These are phyloP conservation scores for Synanthedon andrenaeformis DNA, from an alignment of 2,888 invertebrate species.

Conservation along the genomic window DNA sequence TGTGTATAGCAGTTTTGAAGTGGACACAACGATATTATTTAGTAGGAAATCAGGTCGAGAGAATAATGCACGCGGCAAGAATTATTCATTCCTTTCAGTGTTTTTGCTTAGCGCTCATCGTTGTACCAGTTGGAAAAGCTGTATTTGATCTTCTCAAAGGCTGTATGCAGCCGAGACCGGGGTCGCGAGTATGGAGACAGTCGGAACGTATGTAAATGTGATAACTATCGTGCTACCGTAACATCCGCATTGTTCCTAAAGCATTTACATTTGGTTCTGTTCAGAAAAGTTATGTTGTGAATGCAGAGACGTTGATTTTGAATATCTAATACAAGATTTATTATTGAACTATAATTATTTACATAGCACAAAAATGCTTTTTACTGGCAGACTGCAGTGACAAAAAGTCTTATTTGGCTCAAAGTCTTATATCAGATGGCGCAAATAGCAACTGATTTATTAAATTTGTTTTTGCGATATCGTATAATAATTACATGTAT, in stretches of 20 bases:
- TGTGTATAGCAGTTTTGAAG: neutral
- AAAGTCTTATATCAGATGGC: too few species aligned
- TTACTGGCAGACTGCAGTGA: too few species aligned
- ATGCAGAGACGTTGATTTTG: neutral
- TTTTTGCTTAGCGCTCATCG: neutral
- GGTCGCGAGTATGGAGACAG: neutral
- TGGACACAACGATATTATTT: conserved; percentile 22
- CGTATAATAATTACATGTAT: too few species aligned
- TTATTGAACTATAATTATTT: too few species aligned
- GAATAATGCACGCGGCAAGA: conserved; percentile 15
- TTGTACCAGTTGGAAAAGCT: neutral
- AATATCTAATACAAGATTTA: too few species aligned
- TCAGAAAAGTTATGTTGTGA: neutral
- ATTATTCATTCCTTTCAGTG: conserved; percentile 7
- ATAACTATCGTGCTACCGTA: neutral
- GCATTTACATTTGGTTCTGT: neutral
- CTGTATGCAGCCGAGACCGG: neutral
- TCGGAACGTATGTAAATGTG: neutral
- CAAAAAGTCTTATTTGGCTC: too few species aligned
- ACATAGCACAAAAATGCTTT: too few species aligned
- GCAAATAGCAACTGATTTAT: too few species aligned
- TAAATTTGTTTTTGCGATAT: too few species aligned
- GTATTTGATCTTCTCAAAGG: neutral
- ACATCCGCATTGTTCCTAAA: neutral
- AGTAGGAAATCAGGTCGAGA: conserved; percentile 13